Evolutionary conservation across 1,140 invertebrate genomes (phyloP).

Genomic region (Euglossa dilemma): DNA sequence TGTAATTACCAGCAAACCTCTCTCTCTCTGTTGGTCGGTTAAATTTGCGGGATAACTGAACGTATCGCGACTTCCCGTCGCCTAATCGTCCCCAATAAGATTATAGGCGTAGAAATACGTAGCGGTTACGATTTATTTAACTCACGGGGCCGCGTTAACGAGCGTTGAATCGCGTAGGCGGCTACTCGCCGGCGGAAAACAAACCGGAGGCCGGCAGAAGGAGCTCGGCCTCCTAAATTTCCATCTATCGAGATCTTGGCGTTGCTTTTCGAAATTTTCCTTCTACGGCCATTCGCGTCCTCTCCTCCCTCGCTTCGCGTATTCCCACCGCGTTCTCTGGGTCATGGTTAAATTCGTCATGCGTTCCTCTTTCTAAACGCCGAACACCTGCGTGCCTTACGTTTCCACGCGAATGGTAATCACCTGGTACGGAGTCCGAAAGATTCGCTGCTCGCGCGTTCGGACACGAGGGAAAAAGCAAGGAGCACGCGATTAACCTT

Average conservation of each 20-base stretch:
- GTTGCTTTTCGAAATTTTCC: constrained; percentile 57
- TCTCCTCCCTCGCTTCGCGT: not conserved
- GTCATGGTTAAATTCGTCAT: not conserved
- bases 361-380: not conserved
- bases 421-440: too few species aligned
- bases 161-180: constrained; percentile 59
- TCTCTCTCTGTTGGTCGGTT: not conserved
- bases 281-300: not conserved
- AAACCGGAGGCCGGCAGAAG: constrained; percentile 20
- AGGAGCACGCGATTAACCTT: not conserved
- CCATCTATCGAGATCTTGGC: constrained; percentile 51
- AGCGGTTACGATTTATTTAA: constrained; percentile 31
- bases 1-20: not conserved
- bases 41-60: not conserved
- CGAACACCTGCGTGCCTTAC: too few species aligned
- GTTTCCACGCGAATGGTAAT: too few species aligned
- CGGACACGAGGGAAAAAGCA: not conserved
- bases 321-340: constrained; percentile 30
- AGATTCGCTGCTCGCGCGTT: not conserved
- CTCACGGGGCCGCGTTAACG: constrained; percentile 40
- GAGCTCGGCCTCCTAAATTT: constrained; percentile 60
- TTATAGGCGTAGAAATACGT: constrained; percentile 1
- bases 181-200: constrained; percentile 42
- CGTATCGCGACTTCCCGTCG: not conserved
- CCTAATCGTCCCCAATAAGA: not conserved